Base-by-base conservation (phyloP, 2,113 vertebrate genomes). In the Saccopteryx bilineata region DNA sequence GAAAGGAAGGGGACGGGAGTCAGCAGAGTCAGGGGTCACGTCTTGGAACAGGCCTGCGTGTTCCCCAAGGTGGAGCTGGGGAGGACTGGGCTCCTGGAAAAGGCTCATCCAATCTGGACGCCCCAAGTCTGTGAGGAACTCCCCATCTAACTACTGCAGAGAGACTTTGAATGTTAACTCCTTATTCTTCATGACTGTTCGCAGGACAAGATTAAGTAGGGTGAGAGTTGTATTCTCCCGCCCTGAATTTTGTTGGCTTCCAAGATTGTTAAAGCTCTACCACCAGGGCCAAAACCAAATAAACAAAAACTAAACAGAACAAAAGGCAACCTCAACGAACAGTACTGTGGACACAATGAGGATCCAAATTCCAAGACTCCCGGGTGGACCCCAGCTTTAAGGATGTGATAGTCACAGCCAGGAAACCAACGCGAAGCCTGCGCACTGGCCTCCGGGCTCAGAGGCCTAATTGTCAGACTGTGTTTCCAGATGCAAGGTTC, bases 401-500 rank as follows among this genome's bases (percentile, higher is more conserved):
- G 69, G 46, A 54, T 39, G 69, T 88, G 83, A 69, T 3, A 46
- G 74, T 72, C 82, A 31, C 24, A 80, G 81, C 17, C 95, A 94
- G 95, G 86, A 95, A 96, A 69, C 26, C 15, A 83, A 74, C 9
- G 2, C 0, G 2, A 11, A 66, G 91, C n/a, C 74, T 75, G 28
- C 54, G 33, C 0, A 0, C 50, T 1, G 74, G 96, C 68, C 87
- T 96, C 72, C 0, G 0, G 23, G 79, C 93, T 71, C 83, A 87
- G 96, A 93, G 91, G 65, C 84, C 90, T 76, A 87, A 94, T 90
- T 68, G 52, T 79, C 65, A 81, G 93, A 84, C 83, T 31, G 50
- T 13, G 86, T 85, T 97, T 95, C 95, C 96, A 97, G 94, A 97
- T 90, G 91, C 93, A 78, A 82, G 52, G 72, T 71, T 94, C 83